These are phyloP conservation scores for Caenorhabditis panamensis DNA, from an alignment of 2,888 invertebrate species.

Conservation along the genomic window DNA sequence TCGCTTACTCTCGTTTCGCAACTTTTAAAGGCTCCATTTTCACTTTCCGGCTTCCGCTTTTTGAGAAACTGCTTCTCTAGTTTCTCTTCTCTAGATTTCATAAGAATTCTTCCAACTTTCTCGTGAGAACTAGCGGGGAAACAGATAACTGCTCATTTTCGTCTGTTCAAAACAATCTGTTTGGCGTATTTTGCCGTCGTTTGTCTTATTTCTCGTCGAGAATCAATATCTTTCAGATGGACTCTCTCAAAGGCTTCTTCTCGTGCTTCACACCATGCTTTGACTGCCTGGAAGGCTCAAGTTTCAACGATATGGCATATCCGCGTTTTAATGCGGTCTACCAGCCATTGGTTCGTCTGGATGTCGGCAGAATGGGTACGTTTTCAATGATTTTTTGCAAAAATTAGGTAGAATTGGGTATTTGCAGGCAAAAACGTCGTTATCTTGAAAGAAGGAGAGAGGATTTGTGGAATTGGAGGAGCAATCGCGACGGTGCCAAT, in stretches of 20 bases:
- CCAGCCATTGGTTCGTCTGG: slow-evolving; percentile 73
- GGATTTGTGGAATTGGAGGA: slow-evolving; percentile 96
- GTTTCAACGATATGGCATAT: slow-evolving; percentile 64
- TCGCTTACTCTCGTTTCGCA: slow-evolving; percentile 10
- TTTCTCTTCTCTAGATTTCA: not conserved
- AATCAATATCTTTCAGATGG: slow-evolving; percentile 47
- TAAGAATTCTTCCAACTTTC: no score
- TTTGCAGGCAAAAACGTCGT: slow-evolving; percentile 92
- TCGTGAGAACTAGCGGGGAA: no score
- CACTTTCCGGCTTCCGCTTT: not conserved
- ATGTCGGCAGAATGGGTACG: slow-evolving; percentile 77
- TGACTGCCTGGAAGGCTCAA: slow-evolving; percentile 69
- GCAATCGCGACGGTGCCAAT: slow-evolving; percentile 93
- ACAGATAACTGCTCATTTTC: no score
- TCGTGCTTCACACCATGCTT: slow-evolving; percentile 66
- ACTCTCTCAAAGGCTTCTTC: slow-evolving; percentile 21
- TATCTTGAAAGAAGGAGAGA: slow-evolving; percentile 92
- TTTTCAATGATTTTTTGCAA: not conserved
- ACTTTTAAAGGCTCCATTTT: not conserved
- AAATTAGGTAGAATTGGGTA: not conserved
- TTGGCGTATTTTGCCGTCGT: not conserved
- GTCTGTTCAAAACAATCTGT: not conserved
- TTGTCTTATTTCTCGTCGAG: no score
- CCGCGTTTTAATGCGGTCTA: slow-evolving; percentile 79
- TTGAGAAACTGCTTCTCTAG: not conserved